Evolutionary conservation across 2,113 vertebrate genomes (phyloP), one percentile per base, ranked within the genome.

Genomic region (Ceyx melanurus): DNA sequence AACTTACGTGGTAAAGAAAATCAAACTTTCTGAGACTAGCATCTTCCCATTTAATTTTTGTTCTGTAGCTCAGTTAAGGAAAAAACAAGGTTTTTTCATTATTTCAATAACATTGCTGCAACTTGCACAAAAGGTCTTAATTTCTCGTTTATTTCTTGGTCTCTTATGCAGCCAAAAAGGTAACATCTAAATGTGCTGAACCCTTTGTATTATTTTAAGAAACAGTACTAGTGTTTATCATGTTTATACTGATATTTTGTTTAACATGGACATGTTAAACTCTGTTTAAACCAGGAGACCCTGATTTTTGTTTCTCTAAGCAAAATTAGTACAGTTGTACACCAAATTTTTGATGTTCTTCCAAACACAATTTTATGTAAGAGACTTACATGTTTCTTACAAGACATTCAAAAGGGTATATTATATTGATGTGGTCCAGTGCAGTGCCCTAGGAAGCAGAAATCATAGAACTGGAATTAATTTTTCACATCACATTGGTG

Each of bases 161-260:
- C 15, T 50, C 7, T 61, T 88, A 6, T 42, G 54, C 48, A 21
- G 18, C 37, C 23, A 61, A 53, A 88, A 66, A 20, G 3, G 0
- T 29, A 26, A 19, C 29, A 31, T 81, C 10, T 46, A 5, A 64
- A 85, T 79, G 20, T 14, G 12, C 15, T 73, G 50, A 79, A 7
- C 5, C 12, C 40, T 66, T 74, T 50, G 11, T 50, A 40, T 60
- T 9, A 40, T 72, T 83, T 62, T 42, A 71, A 66, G 50, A 58
- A 89, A 28, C 0, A 0, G 0, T 45, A 21, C 2, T 33, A 20
- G 11, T 62, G 21, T 2, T 57, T 3, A 37, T 33, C 2, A 8
- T 53, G n/a, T 4, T 72, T 54, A 13, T 40, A 23, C 3, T 58
- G 72, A 28, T 43, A 5, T 75, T 86, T 29, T 58, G 6, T 56